Conservation (phyloP, 2,888 invertebrate species). For the Apotomis capreana region DNA sequence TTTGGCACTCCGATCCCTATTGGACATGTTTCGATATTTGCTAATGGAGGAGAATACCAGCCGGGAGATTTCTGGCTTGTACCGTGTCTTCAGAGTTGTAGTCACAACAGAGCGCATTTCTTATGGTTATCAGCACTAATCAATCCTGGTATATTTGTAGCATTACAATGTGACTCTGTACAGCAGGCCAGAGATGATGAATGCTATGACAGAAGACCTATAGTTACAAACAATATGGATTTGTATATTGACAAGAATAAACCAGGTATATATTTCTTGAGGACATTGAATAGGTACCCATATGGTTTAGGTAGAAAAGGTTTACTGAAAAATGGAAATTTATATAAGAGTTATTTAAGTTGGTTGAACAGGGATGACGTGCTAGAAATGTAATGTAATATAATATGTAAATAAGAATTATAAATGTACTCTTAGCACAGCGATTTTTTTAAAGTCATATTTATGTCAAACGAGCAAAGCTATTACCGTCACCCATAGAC, state of each 20-base stretch:
- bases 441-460: background rate
- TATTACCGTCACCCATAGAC: too few species aligned
- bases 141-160: constrained; percentile 58
- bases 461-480: background rate
- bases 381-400: background rate
- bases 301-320: constrained; percentile 64
- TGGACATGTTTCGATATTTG: constrained; percentile 51
- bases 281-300: constrained; percentile 51
- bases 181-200: constrained; percentile 59
- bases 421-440: background rate
- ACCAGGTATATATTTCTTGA: constrained; percentile 58
- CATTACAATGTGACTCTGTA: constrained; percentile 58
- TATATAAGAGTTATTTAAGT: background rate
- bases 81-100: constrained; percentile 58
- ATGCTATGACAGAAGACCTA: constrained; percentile 57
- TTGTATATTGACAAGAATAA: constrained; percentile 51
- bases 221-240: constrained; percentile 57
- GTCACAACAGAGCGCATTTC: constrained; percentile 55
- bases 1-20: constrained; percentile 47
- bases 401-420: background rate
- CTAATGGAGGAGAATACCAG: constrained; percentile 60
- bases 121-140: constrained; percentile 59
- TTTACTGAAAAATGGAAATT: constrained; percentile 58
- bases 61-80: constrained; percentile 55
- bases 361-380: constrained; percentile 26